These are phyloP conservation scores for Tipula unca DNA, from an alignment of 2,888 invertebrate species.

Conservation along the genomic window DNA sequence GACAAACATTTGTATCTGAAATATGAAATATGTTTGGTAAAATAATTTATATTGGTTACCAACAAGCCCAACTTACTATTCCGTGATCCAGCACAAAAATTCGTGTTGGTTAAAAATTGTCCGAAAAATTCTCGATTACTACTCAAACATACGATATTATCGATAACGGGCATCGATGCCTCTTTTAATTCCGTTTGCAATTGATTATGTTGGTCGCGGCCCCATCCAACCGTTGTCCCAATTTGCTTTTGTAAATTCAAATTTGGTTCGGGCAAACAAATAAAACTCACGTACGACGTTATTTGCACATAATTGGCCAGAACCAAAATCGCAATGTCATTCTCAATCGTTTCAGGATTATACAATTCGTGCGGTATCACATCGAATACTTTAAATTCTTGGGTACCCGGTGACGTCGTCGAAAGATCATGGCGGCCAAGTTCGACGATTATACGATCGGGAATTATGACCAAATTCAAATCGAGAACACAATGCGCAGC, in stretches of 20 bases:
- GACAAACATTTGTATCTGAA: constrained; percentile 42
- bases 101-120: constrained; percentile 21
- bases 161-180: constrained; percentile 34
- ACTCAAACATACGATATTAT: constrained; percentile 33
- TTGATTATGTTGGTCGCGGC: constrained; percentile 32
- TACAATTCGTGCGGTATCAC: constrained; percentile 23
- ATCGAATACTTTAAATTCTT: constrained; percentile 31
- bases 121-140: constrained; percentile 26
- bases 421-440: constrained; percentile 39
- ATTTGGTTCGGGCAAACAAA: constrained; percentile 31
- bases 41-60: too few relatives aligned
- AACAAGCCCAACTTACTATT: constrained; percentile 23
- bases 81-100: constrained; percentile 26
- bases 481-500: constrained; percentile 32
- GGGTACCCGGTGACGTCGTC: constrained; percentile 33
- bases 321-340: constrained; percentile 38
- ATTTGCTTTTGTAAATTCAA: neutral
- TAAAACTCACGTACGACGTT: constrained; percentile 37
- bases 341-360: constrained; percentile 23
- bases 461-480: constrained; percentile 30
- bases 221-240: constrained; percentile 34
- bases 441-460: constrained; percentile 34
- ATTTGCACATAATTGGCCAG: constrained; percentile 33
- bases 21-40: too few relatives aligned
- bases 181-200: constrained; percentile 28